A percentile compares a stretch with the other conserved stretches of the same genome.
These are phyloP conservation scores for Zoanthus sansibaricus DNA, from an alignment of 92 coral and sea anemone species.

Conservation along the genomic window DNA sequence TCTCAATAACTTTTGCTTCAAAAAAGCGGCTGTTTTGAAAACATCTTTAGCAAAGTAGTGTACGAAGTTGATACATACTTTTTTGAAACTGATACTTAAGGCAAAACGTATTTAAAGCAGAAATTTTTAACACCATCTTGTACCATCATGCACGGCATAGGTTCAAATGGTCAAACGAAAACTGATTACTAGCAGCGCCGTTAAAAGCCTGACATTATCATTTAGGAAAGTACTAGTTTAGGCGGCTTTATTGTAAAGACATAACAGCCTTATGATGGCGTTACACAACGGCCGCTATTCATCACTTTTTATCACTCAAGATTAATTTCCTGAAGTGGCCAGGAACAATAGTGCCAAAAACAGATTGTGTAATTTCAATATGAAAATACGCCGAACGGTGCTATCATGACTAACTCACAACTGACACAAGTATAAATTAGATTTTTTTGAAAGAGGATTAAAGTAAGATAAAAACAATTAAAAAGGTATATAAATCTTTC, in stretches of 20 bases:
- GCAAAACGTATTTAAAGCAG: too few species aligned
- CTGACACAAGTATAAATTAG: neutral
- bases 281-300: constrained; percentile 3
- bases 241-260: neutral
- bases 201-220: neutral
- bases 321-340: constrained; percentile 32
- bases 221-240: too few species aligned
- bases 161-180: neutral
- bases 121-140: neutral
- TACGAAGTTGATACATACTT: neutral
- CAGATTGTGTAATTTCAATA: neutral
- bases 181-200: neutral
- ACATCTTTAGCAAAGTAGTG: neutral
- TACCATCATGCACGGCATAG: too few species aligned
- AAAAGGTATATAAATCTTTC: neutral
- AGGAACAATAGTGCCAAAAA: neutral
- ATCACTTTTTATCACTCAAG: neutral
- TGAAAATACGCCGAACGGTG: neutral
- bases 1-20: neutral
- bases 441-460: neutral
- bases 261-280: constrained; percentile 11
- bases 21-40: neutral
- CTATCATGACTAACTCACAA: neutral
- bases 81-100: neutral
- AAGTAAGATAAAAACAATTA: neutral